Evolutionary conservation across 2,797 vertebrate species (phyloP).

Genomic region (Erpetoichthys calabaricus): DNA sequence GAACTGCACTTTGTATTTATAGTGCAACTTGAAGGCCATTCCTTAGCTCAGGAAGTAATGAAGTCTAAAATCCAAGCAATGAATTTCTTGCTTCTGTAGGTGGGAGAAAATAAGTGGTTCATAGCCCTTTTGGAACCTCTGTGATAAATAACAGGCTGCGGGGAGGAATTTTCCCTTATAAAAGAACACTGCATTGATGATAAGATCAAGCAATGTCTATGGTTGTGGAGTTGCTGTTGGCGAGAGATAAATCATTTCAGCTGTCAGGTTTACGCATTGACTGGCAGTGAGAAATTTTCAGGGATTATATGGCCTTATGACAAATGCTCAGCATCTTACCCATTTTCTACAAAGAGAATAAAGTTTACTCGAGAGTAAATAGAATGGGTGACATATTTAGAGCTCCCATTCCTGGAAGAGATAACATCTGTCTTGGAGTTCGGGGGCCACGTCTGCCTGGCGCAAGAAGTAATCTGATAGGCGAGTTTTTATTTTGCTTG

Average conservation of each 20-base stretch:
- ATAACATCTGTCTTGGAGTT: too few species aligned
- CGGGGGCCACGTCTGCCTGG: too few species aligned
- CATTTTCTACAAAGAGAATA: background rate
- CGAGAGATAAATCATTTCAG: constrained; percentile 15
- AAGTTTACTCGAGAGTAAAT: constrained; percentile 11
- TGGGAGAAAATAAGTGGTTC: constrained; percentile 5
- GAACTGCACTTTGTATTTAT: too few species aligned
- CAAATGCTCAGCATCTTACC: constrained; percentile 3
- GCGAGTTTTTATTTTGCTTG: too few species aligned
- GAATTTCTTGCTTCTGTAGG: constrained; percentile 6
- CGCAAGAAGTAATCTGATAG: too few species aligned
- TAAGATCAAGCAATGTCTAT: constrained; percentile 14
- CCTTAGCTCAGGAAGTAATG: constrained; percentile 1
- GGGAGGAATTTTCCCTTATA: constrained; percentile 4
- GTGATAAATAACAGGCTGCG: constrained; percentile 12
- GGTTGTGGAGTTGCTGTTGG: constrained; percentile 10
- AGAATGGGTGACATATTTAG: constrained; percentile 4
- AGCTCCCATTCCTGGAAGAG: background rate
- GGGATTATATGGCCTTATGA: constrained; percentile 15
- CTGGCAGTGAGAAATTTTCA: constrained; percentile 9
- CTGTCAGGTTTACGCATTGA: constrained; percentile 11
- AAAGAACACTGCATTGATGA: constrained; percentile 9
- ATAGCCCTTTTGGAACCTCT: constrained; percentile 1
- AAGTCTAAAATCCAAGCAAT: constrained; percentile 1
- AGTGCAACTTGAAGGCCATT: background rate